Conservation (phyloP, 1,140 invertebrate genomes). For the Heliconius eleuchia region DNA sequence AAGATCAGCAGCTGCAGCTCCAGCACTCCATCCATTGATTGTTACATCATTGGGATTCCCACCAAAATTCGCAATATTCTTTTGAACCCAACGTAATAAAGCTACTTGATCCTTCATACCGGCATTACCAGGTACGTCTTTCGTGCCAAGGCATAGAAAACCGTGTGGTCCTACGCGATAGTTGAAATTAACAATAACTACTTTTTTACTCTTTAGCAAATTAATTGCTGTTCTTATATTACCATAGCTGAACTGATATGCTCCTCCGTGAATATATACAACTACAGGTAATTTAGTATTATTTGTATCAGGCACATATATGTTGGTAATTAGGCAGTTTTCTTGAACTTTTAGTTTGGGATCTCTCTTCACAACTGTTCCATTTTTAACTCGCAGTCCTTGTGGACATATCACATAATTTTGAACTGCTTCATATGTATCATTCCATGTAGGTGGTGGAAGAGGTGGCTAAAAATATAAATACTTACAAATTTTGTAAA, state of each 20-base stretch:
- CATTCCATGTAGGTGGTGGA: too few species aligned
- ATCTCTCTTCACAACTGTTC: too few species aligned
- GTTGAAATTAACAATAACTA: slow-evolving; percentile 23
- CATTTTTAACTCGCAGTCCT: not conserved
- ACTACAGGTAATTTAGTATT: slow-evolving; percentile 37
- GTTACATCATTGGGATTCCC: slow-evolving; percentile 57
- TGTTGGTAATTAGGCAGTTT: slow-evolving; percentile 16
- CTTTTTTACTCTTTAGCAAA: slow-evolving; percentile 39
- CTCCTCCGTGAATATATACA: slow-evolving; percentile 54
- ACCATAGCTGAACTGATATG: slow-evolving; percentile 44
- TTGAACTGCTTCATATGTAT: slow-evolving; percentile 24
- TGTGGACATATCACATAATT: slow-evolving; percentile 45
- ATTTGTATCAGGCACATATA: slow-evolving; percentile 39
- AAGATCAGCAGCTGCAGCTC: slow-evolving; percentile 45
- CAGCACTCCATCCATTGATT: slow-evolving; percentile 51
- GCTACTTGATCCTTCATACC: slow-evolving; percentile 58
- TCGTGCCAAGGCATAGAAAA: slow-evolving; percentile 53
- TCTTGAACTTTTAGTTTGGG: slow-evolving; percentile 30
- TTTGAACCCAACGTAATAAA: slow-evolving; percentile 49
- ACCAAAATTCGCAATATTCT: slow-evolving; percentile 52
- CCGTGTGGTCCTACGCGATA: slow-evolving; percentile 20
- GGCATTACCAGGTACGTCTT: slow-evolving; percentile 52
- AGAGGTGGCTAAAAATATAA: too few species aligned
- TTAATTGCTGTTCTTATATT: slow-evolving; percentile 26
- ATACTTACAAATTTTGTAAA: too few species aligned